Evolutionary conservation across 2,888 invertebrate species (phyloP).

Genomic region (Mimachlamys varia): DNA sequence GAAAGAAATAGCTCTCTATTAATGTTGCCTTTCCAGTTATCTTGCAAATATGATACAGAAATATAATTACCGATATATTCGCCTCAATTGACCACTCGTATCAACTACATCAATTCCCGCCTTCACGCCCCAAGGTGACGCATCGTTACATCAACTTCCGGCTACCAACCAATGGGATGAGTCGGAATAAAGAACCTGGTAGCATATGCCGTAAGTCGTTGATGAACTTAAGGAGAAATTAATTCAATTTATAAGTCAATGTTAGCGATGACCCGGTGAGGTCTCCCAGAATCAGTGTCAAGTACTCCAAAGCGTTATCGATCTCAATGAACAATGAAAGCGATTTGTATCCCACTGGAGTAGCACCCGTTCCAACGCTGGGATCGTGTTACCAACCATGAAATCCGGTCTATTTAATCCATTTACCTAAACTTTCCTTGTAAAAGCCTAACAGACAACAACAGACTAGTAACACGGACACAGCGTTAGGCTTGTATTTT

Average conservation of each 20-base stretch:
- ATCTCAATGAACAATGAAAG: background rate
- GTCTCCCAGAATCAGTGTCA: constrained; percentile 1
- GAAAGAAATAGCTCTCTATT: background rate
- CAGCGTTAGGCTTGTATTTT: background rate
- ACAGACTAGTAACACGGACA: background rate
- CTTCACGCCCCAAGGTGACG: background rate
- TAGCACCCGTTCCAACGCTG: background rate
- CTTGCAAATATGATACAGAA: background rate
- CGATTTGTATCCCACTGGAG: constrained; percentile 12
- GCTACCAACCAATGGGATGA: background rate
- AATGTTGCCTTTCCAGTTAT: background rate
- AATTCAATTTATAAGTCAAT: constrained; percentile 22
- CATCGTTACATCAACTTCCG: constrained; percentile 20
- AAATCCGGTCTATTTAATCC: background rate
- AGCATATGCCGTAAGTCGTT: background rate
- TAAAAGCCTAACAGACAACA: background rate
- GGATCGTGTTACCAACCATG: background rate
- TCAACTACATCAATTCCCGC: background rate
- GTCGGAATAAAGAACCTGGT: background rate
- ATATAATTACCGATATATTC: background rate
- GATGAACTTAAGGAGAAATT: constrained; percentile 7
- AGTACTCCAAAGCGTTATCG: background rate
- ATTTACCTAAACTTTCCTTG: background rate
- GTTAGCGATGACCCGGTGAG: constrained; percentile 11
- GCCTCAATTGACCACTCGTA: background rate